Evolutionary conservation across 2,797 vertebrate genomes (phyloP).

Genomic region (Semaprochilodus insignis): DNA sequence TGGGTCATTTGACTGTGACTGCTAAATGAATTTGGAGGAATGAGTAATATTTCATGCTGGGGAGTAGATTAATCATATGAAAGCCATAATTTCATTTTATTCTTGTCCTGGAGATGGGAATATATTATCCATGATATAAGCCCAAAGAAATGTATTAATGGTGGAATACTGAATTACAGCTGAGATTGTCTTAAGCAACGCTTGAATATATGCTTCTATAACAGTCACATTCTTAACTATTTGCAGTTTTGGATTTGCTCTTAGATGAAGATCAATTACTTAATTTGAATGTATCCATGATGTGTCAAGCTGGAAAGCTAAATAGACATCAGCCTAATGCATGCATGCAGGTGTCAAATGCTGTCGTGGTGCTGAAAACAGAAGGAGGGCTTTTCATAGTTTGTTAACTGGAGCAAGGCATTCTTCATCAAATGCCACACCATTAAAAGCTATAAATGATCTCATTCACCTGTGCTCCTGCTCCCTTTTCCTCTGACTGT

Average conservation of each 20-base stretch:
- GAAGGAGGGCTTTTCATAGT: not conserved
- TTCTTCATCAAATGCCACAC: slow-evolving; percentile 39
- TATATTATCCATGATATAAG: not conserved
- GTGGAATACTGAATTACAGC: not conserved
- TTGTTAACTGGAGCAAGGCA: not conserved
- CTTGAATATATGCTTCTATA: not conserved
- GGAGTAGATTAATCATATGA: not conserved
- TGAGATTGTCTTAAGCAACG: not conserved
- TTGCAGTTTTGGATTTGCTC: not conserved
- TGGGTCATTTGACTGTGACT: not conserved
- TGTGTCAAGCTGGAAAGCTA: not conserved
- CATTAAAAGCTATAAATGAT: slow-evolving; percentile 37
- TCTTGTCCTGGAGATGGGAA: not conserved
- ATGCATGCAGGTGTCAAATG: not conserved
- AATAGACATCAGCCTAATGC: not conserved
- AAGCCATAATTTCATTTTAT: slow-evolving; percentile 16
- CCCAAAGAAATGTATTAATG: not conserved
- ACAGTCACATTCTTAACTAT: not conserved
- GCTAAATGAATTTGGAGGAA: slow-evolving; percentile 12
- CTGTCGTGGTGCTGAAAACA: not conserved
- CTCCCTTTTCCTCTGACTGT: slow-evolving; percentile 16
- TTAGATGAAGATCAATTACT: not conserved
- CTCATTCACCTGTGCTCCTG: slow-evolving; percentile 20
- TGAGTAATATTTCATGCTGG: slow-evolving; percentile 25
- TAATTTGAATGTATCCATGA: not conserved